phyloP scores from a whole-genome alignment of 2,888 invertebrate genomes.

The Gymnoscelis rufifasciata region DNA sequence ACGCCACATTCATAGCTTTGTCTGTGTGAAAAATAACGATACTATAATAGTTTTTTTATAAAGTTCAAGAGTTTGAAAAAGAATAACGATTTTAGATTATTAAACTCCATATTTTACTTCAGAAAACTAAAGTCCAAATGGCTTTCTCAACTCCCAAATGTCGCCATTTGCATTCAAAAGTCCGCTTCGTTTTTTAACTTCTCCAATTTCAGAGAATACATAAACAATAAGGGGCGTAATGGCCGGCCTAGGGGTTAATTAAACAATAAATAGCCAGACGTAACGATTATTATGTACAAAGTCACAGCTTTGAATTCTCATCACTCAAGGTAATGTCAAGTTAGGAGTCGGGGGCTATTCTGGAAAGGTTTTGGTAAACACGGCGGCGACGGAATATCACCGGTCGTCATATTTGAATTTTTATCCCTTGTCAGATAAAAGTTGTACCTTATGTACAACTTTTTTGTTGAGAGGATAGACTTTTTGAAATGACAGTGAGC shows the following conservation, averaged over 20 bases:
- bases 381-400: background rate
- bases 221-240: constrained; percentile 61
- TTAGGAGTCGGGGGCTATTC: constrained; percentile 51
- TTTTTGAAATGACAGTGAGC: too few relatives aligned
- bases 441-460: too few relatives aligned
- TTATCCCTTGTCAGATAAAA: too few relatives aligned
- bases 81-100: background rate
- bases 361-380: constrained; percentile 20
- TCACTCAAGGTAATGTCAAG: constrained; percentile 76
- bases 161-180: constrained; percentile 29
- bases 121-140: constrained; percentile 2
- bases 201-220: constrained; percentile 57
- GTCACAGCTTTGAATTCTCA: constrained; percentile 73
- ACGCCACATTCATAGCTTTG: too few relatives aligned
- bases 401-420: too few relatives aligned
- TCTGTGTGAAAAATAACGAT: too few relatives aligned
- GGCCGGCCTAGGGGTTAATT: constrained; percentile 60
- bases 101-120: background rate
- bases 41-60: too few relatives aligned
- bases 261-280: constrained; percentile 72
- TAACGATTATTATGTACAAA: constrained; percentile 75
- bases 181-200: constrained; percentile 46
- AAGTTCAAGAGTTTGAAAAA: too few relatives aligned
- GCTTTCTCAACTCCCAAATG: constrained; percentile 20
- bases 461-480: too few relatives aligned